phyloP scores from a whole-genome alignment of 1,140 invertebrate species.

The Phymorhynchus buccinoides region DNA sequence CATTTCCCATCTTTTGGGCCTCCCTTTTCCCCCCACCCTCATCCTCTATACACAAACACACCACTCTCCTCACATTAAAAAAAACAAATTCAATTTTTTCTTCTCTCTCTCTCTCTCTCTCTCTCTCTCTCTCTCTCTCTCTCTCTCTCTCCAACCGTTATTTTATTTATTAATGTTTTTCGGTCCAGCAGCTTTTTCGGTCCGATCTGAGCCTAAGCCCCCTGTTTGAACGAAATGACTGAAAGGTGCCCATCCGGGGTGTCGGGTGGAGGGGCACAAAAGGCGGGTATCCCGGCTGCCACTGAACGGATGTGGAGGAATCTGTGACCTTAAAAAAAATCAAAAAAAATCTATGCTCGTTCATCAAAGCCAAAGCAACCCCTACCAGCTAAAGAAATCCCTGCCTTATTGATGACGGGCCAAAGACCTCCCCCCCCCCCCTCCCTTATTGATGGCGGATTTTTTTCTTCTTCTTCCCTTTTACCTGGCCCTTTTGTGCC shows the following conservation, averaged over 20 bases:
- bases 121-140: neutral
- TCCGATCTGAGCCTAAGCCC: neutral
- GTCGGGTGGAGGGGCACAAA: neutral
- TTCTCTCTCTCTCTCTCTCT: neutral
- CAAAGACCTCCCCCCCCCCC: neutral
- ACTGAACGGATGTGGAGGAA: constrained; percentile 10
- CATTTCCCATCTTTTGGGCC: too few species aligned
- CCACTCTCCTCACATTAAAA: too few species aligned
- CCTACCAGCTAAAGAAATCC: neutral
- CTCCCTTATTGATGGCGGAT: neutral
- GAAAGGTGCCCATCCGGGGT: neutral
- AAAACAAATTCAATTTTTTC: neutral
- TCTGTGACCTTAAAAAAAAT: too few species aligned
- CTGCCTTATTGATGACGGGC: constrained; percentile 33
- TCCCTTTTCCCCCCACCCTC: too few species aligned
- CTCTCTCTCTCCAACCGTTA: neutral
- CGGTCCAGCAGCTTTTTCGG: neutral
- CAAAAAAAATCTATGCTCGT: neutral
- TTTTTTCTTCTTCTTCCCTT: too few species aligned
- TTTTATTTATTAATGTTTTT: neutral
- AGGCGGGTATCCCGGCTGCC: constrained; percentile 21
- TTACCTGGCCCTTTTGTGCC: neutral
- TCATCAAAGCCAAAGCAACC: constrained; percentile 11
- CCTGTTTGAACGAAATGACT: neutral
- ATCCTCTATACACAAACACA: too few species aligned